These are phyloP conservation scores for Platichthys flesus DNA, from an alignment of 2,113 vertebrate species.

Conservation along the genomic window DNA sequence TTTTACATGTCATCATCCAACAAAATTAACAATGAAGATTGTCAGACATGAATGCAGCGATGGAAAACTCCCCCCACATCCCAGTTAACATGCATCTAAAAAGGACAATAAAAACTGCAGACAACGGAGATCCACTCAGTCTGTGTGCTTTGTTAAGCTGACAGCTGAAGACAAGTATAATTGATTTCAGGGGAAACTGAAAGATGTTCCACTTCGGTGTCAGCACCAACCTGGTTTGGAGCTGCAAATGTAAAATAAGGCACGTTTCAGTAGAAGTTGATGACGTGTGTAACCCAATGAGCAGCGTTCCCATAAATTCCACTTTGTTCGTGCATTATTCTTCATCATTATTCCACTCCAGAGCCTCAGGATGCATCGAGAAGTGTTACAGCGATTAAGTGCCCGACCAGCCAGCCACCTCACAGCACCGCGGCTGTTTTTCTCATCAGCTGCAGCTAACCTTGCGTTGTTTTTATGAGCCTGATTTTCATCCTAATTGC, in stretches of 20 bases:
- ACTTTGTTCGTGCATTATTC: not conserved
- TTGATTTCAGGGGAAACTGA: conserved; percentile 37
- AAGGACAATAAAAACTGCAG: not conserved
- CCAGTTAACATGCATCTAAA: conserved; percentile 16
- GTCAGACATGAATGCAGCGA: conserved; percentile 18
- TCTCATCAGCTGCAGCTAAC: not conserved
- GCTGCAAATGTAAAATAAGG: conserved; percentile 17
- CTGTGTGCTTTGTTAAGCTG: conserved; percentile 43
- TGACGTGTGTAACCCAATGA: not conserved
- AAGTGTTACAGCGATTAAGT: not conserved
- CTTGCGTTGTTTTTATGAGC: conserved; percentile 5
- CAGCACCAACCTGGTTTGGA: conserved; percentile 10
- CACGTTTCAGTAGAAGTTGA: not conserved
- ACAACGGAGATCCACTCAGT: conserved; percentile 19
- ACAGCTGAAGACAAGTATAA: conserved; percentile 40
- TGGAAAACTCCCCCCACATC: not conserved
- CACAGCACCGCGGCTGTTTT: not conserved
- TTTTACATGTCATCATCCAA: conserved; percentile 51
- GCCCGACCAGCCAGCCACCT: not conserved
- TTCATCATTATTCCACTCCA: not conserved
- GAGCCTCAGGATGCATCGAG: not conserved
- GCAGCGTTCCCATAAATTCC: not conserved
- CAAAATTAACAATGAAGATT: conserved; percentile 39
- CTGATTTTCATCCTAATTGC: conserved; percentile 25
- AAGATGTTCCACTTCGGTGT: conserved; percentile 27